These are phyloP conservation scores for Ramphastos sulfuratus DNA, from an alignment of 2,113 vertebrate genomes.

Conservation along the genomic window DNA sequence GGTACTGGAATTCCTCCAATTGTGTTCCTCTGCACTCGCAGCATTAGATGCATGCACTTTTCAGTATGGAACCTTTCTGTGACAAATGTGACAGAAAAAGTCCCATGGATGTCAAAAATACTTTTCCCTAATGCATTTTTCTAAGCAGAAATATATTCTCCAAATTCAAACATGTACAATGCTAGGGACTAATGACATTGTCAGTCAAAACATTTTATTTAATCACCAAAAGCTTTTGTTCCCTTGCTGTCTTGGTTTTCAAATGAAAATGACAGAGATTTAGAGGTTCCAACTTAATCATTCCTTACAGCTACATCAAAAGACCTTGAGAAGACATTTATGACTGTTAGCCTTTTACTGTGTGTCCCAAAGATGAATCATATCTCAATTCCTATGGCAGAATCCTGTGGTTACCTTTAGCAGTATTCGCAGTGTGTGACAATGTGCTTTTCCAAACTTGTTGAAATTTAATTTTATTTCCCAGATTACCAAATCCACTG, in stretches of 20 bases:
- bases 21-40: background rate
- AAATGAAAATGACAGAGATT: background rate
- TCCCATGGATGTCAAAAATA: background rate
- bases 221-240: background rate
- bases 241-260: background rate
- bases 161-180: background rate
- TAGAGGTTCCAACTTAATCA: background rate
- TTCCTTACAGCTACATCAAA: background rate
- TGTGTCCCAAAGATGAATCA: background rate
- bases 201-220: background rate
- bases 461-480: background rate
- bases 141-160: background rate
- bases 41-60: background rate
- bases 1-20: background rate
- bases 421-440: background rate
- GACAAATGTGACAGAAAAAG: background rate
- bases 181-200: background rate
- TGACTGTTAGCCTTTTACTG: background rate
- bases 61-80: background rate
- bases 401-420: background rate
- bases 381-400: background rate
- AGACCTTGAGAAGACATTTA: background rate
- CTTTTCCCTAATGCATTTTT: background rate
- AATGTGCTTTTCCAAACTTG: background rate
- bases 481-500: background rate